Base-by-base conservation (phyloP, 2,113 vertebrate species). In the Alligator sinensis region DNA sequence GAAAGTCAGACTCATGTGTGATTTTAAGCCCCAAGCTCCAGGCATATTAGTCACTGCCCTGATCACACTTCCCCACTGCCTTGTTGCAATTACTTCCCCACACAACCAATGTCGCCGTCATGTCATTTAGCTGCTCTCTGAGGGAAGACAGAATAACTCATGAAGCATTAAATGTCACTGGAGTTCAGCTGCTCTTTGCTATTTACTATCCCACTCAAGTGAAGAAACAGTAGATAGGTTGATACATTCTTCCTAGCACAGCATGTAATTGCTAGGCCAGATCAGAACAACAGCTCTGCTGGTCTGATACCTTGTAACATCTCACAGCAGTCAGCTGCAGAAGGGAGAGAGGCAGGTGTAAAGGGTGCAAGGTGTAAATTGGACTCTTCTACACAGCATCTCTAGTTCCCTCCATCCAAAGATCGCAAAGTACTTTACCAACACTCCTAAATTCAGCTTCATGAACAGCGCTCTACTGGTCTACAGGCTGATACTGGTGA, bases 31-130 rank as follows among this genome's bases (percentile, higher is more conserved):
- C 62, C 61, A 75, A 70, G 80, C 34, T 83, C 21, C 17, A 1
- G 2, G 83, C 30, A 76, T 34, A 28, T 28, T 2, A 0, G 21
- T 11, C 63, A 75, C 38, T 77, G 63, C n/a, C 54, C 78, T 34
- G 2, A 3, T 7, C 59, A 60, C 0, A 0, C 77, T 87, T 5
- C 1, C 30, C 47, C 47, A 47, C 82, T 63, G 76, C 30, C 76
- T 38, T 58, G 34, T 57, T 5, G 34, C 0, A 59, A 77, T 28
- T 61, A 0, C 89, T 27, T 0, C 0, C 38, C 0, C 0, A 77
- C 70, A 54, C 78, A 18, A 2, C 75, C 74, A 94, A 55, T 0
- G 25, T 30, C 2, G 1, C 82, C 11, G 18, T 38, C 5, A 30
- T 72, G 68, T 21, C 68, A 72, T 72, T 72, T 72, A 72, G 34